Evolutionary conservation across 1,140 invertebrate species (phyloP), one percentile per base, ranked within the genome.

Genomic region (Cataglyphis hispanica): DNA sequence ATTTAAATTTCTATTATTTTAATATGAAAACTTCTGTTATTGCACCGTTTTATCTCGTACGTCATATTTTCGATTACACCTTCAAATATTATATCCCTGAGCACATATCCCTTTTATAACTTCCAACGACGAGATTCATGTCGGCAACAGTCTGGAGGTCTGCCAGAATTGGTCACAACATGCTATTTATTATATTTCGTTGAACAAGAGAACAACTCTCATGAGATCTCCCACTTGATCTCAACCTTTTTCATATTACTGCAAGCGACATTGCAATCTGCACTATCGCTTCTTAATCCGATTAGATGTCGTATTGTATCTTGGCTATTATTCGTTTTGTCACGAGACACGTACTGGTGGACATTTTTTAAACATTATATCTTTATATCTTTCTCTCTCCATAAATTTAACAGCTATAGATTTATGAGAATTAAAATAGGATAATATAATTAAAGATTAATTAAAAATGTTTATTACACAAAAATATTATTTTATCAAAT

Each of bases 171-270:
- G 70, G 53, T 61, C 72, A 81, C 84, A 37, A 60, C 60, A 76
- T 76, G 56, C 76, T 85, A 88, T 85, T 89, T 86, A 87, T 89
- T 89, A 88, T 87, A 85, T 86, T 78, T 72, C 27, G 84, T 83
- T 74, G 64, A 66, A 86, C 84, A 88, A 86, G 43, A 61, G 53
- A 61, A 50, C 60, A 19, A 56, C 58, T 86, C 58, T 86, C 34
- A 22, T 50, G 61, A 77, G 64, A 84, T 83, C 70, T 83, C 70
- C 69, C 61, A 75, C 67, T 86, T 60, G 70, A 74, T 60, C 50
- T 37, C 61, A 10, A 31, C 11, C 22, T 63, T 77, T 81, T 83
- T 83, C 76, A 1, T 27, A 6, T 31, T 53, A 27, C 87, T 90
- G 78, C 69, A 10, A 61, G 19, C 56, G 80, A 87, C 88, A 25